phyloP scores from a whole-genome alignment of 2,113 vertebrate species.

The Phoenicopterus ruber region DNA sequence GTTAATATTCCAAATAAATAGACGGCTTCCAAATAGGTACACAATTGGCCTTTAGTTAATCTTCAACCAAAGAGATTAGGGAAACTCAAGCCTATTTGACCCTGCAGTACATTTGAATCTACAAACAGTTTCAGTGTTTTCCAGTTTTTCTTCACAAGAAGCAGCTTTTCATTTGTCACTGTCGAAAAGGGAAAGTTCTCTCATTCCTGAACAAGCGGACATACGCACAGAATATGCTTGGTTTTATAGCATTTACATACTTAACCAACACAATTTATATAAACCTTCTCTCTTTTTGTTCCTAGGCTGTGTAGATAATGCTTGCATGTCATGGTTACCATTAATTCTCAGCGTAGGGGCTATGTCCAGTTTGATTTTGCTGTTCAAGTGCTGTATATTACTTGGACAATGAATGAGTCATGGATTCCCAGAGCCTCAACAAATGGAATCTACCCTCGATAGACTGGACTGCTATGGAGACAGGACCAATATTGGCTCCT shows the following conservation, averaged over 20 bases:
- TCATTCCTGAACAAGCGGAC: not conserved
- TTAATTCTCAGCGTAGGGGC: not conserved
- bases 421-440: not conserved
- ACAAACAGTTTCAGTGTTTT: not conserved
- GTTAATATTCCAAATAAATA: constrained; percentile 43
- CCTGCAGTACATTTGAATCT: not conserved
- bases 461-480: not conserved
- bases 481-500: not conserved
- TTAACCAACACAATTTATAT: not conserved
- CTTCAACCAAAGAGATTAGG: not conserved
- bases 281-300: not conserved
- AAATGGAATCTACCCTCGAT: not conserved
- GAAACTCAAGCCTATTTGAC: not conserved
- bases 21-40: not conserved
- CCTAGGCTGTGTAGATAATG: not conserved
- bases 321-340: not conserved
- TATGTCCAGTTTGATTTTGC: not conserved
- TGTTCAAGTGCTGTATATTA: not conserved
- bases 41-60: constrained; percentile 15
- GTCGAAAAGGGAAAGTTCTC: not conserved
- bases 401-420: not conserved
- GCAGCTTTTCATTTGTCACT: not conserved
- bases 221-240: not conserved
- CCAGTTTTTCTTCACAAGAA: not conserved
- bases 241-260: not conserved